Base-by-base conservation (phyloP, 2,888 invertebrate genomes). In the Drosophila borborema region DNA sequence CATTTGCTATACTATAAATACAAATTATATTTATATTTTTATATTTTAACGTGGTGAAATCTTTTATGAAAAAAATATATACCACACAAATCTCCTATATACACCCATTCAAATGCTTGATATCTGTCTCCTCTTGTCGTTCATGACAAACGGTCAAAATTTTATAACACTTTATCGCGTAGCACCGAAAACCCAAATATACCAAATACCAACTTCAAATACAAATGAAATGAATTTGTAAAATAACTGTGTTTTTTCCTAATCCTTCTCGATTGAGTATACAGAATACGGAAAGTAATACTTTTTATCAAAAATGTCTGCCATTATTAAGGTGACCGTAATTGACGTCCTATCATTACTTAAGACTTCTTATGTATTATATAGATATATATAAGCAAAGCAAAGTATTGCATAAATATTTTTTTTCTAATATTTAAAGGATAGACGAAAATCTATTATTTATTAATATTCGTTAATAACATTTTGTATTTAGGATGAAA, bases 401-500 rank as follows among this genome's bases (percentile, higher is more conserved):
- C n/a, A 9, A 2, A n/a, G 28, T 18, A 49, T 31, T 31, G 0
- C n/a, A n/a, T 9, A 9, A 49, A 49, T 6, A 49, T 1, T 10
- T 31, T 12, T 10, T 10, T 31, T 49, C 3, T 28, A 31, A 31
- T 12, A 7, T 12, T 3, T 49, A 12, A 31, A n/a, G 3, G 2
- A 31, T 31, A 31, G n/a, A 49, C 28, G 1, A 31, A 31, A 0
- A 14, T 28, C 2, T 4, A 9, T 4, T 31, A 36, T 51, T 51
- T 20, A 51, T 14, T 20, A 51, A 51, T 7, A 34, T 4, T 14
- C 5, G 9, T 49, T 9, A 10, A n/a, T 2, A 28, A 4, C 23
- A 28, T 28, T 6, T 55, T 64, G 16, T 14, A 70, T 64, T 68
- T 67, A 92, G 92, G 90, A 91, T 82, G 91, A 92, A 45, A 92